Percentiles rank a stretch among this genome's conserved stretches.
Conservation (phyloP, 2,113 vertebrate species). For the Elephas maximus region DNA sequence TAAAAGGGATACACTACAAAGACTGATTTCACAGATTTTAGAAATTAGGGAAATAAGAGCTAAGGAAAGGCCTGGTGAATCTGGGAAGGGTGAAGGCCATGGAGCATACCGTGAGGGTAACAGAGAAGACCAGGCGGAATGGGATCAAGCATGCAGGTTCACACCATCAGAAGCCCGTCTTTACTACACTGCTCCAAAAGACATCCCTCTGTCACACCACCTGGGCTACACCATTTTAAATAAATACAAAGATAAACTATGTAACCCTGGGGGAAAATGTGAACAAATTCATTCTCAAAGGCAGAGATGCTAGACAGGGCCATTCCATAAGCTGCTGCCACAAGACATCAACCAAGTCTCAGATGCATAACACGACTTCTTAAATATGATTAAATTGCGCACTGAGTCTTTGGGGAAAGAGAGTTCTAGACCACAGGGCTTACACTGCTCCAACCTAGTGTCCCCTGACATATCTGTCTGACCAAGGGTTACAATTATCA, state of each 20-base stretch:
- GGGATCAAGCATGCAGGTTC: background rate
- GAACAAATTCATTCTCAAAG: background rate
- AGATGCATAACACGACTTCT: background rate
- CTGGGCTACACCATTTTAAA: background rate
- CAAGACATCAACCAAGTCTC: background rate
- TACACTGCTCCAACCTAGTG: background rate
- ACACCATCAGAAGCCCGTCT: background rate
- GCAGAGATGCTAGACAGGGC: background rate
- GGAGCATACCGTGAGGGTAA: background rate
- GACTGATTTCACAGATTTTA: background rate
- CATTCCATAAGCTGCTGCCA: conserved; percentile 13
- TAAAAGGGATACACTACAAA: background rate
- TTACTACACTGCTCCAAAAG: background rate
- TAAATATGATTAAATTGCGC: background rate
- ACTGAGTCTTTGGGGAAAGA: background rate
- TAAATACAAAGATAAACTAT: conserved; percentile 5
- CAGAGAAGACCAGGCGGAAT: background rate
- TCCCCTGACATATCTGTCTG: background rate
- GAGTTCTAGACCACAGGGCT: background rate
- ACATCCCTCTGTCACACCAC: background rate
- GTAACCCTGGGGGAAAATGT: background rate
- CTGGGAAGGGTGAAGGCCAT: background rate
- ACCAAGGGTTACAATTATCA: conserved; percentile 1
- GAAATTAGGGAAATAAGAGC: background rate
- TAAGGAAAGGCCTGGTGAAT: background rate